Evolutionary conservation across 2,888 invertebrate genomes (phyloP).

Genomic region (Drosophila pegasa): DNA sequence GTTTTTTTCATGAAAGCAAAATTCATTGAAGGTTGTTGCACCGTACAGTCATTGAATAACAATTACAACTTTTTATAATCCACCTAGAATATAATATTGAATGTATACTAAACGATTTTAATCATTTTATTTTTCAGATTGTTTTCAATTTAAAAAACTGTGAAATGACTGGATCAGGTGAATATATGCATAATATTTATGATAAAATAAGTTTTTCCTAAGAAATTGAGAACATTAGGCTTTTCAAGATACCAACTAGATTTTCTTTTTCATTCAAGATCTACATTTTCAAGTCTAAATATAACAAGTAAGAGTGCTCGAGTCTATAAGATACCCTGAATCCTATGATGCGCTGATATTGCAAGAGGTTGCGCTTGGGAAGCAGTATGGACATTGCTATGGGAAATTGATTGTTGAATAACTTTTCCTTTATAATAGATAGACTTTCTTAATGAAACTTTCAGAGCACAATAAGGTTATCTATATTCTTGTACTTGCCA

Average conservation of each 20-base stretch:
- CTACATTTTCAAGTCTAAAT: not conserved
- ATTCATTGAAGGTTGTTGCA: conserved; percentile 50
- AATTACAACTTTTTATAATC: conserved; percentile 47
- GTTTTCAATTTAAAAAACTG: conserved; percentile 19
- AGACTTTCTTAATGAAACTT: too few species aligned
- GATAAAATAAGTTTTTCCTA: not conserved
- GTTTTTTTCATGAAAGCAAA: conserved; percentile 30
- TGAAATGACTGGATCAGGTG: conserved; percentile 76
- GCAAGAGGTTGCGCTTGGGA: too few species aligned
- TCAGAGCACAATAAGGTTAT: too few species aligned
- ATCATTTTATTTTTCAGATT: conserved; percentile 45
- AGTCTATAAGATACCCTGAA: too few species aligned
- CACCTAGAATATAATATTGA: conserved; percentile 6
- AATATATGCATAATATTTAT: conserved; percentile 22
- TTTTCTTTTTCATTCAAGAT: not conserved
- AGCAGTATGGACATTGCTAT: too few species aligned
- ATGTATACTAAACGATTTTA: conserved; percentile 13
- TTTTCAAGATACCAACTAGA: not conserved
- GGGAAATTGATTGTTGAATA: too few species aligned
- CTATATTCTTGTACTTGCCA: too few species aligned
- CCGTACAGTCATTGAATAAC: conserved; percentile 41
- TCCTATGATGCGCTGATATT: too few species aligned
- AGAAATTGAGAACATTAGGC: not conserved
- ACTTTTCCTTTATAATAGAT: too few species aligned
- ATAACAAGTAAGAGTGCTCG: too few species aligned